A percentile compares a stretch with the other conserved stretches of the same genome.
Evolutionary conservation across 2,113 vertebrate genomes (phyloP).

Genomic region (Phaethon lepturus): DNA sequence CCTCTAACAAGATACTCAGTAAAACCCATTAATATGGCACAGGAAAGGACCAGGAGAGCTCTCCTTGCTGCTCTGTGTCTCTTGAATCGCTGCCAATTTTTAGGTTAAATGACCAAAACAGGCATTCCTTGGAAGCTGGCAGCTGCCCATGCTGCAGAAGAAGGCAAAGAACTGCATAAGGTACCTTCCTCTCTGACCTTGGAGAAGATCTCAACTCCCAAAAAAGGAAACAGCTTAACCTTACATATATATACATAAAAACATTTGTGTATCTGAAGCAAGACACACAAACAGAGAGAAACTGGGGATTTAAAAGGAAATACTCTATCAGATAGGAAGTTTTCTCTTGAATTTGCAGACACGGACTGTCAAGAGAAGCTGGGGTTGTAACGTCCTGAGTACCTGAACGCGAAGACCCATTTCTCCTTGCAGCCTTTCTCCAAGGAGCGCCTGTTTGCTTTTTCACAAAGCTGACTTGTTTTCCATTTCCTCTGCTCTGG

Average conservation of each 20-base stretch:
- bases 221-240: not conserved
- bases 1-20: not conserved
- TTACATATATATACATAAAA: not conserved
- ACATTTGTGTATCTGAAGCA: not conserved
- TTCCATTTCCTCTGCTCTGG: not conserved
- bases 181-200: not conserved
- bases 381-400: not conserved
- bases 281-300: not conserved
- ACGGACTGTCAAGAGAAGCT: not conserved
- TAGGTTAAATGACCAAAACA: not conserved
- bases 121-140: not conserved
- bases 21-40: not conserved
- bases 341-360: not conserved
- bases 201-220: not conserved
- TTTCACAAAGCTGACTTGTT: not conserved
- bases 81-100: not conserved
- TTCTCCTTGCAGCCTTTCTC: not conserved
- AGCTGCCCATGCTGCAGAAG: not conserved
- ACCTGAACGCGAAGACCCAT: not conserved
- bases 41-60: not conserved
- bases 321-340: not conserved
- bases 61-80: not conserved
- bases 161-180: not conserved
- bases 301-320: not conserved
- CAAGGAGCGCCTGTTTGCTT: not conserved